Evolutionary conservation across 2,888 invertebrate genomes (phyloP), one percentile per base, ranked within the genome.

Genomic region (Dicyrtomina minuta): DNA sequence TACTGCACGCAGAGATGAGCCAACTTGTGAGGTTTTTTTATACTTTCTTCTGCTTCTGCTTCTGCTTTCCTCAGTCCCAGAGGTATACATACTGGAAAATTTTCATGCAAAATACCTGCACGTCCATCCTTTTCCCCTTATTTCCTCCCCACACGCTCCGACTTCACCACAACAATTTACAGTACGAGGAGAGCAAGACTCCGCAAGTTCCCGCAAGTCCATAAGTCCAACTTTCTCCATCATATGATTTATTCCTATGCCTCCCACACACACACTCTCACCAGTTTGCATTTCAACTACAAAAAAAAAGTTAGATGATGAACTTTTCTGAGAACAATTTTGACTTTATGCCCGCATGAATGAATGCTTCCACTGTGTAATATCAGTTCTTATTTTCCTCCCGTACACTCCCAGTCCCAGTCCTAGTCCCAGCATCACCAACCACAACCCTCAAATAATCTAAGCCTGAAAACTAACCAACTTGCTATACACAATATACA

Each of bases 231-330:
- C 43, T 66, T 66, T 49, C 46, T 33, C 33, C 66, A 59, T 58
- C 49, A 49, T 49, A 66, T 66, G 66, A 66, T 66, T 58, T 59
- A 66, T 66, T 49, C 43, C 20, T 59, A 33, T 33, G 56, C 64
- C 39, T 39, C 24, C 17, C 55, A 26, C 5, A 5, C 27, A 20
- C 51, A 6, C 2, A 12, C 17, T 53, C 4, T 27, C 56, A 13
- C 56, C 41, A 39, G 41, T 58, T 58, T 53, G 5, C 51, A 51
- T 64, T 17, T 27, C 53, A 64, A 49, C 27, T 61, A 4, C 12
- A 22, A 39, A 27, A 13, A 60, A 24, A 61, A 61, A 26, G 22
- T 61, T 44, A 12, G 17, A 24, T n/a, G 13, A 27, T 39, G n/a
- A 33, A 39, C 58, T 39, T 58, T 58, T 39, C 26, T 8, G 33